Conservation (phyloP, 2,888 invertebrate genomes). For the Lasioglossum oenotherae region DNA sequence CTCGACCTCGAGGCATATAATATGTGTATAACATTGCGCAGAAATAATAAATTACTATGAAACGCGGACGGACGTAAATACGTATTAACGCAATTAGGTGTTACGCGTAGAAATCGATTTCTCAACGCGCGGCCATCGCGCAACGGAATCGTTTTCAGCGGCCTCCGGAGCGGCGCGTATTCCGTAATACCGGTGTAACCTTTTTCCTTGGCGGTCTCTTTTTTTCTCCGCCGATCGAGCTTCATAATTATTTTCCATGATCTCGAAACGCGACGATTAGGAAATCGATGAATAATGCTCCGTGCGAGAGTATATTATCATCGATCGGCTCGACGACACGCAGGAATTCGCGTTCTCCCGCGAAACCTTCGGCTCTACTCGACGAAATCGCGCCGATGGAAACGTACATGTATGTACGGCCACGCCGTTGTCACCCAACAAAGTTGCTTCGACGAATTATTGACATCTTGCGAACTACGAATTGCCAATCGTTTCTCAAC, state of each 20-base stretch:
- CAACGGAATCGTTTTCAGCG: constrained; percentile 39
- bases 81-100: constrained; percentile 65
- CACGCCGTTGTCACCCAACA: neutral
- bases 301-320: neutral
- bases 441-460: neutral
- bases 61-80: constrained; percentile 69
- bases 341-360: constrained; percentile 7
- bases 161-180: constrained; percentile 20
- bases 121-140: constrained; percentile 40
- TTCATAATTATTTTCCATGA: neutral
- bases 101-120: constrained; percentile 48
- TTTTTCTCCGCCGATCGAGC: neutral
- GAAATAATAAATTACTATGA: constrained; percentile 73
- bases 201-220: constrained; percentile 9
- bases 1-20: constrained; percentile 51
- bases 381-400: neutral
- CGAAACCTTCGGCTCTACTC: neutral
- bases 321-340: neutral
- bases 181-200: constrained; percentile 12
- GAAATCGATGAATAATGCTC: constrained; percentile 2
- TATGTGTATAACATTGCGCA: constrained; percentile 66
- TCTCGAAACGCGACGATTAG: neutral
- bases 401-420: neutral
- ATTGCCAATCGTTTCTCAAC: neutral
- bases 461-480: neutral